Conservation (phyloP, 2,113 vertebrate genomes). For the Melanostigma gelatinosum region DNA sequence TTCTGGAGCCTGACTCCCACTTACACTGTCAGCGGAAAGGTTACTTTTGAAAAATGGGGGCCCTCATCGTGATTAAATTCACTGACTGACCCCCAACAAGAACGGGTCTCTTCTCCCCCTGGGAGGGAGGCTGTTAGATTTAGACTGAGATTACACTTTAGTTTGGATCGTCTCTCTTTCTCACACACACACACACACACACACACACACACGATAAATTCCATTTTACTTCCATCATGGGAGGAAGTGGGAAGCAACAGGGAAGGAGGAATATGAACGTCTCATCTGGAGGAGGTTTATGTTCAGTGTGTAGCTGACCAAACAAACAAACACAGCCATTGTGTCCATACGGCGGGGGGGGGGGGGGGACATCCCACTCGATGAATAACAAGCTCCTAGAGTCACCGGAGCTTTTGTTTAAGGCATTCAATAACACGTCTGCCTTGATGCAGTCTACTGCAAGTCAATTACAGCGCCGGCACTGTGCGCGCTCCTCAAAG, state of each 20-base stretch:
- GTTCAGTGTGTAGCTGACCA: slow-evolving; percentile 36
- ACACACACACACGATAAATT: slow-evolving; percentile 30
- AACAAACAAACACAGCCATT: slow-evolving; percentile 35
- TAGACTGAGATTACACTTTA: slow-evolving; percentile 77
- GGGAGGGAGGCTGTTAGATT: slow-evolving; percentile 62
- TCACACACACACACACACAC: slow-evolving; percentile 28
- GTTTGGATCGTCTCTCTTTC: slow-evolving; percentile 68
- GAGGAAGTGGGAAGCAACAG: slow-evolving; percentile 49
- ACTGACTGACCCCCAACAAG: slow-evolving; percentile 77
- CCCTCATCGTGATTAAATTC: slow-evolving; percentile 78
- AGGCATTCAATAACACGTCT: slow-evolving; percentile 61
- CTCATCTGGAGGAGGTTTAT: not conserved
- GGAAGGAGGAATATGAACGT: slow-evolving; percentile 15
- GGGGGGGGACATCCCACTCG: slow-evolving; percentile 7
- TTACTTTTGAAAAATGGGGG: slow-evolving; percentile 82
- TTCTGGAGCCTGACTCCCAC: slow-evolving; percentile 69
- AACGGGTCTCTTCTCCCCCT: slow-evolving; percentile 63
- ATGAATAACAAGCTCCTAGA: slow-evolving; percentile 44
- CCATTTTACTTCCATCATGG: slow-evolving; percentile 56
- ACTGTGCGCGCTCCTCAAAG: slow-evolving; percentile 43
- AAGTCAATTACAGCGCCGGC: slow-evolving; percentile 70
- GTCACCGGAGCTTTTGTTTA: slow-evolving; percentile 57
- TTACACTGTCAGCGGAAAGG: slow-evolving; percentile 81
- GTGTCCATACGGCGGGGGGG: slow-evolving; percentile 5
- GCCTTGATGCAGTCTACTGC: slow-evolving; percentile 59